These are phyloP conservation scores for Lepisosteus oculatus DNA, from an alignment of 2,113 vertebrate species.

Conservation along the genomic window DNA sequence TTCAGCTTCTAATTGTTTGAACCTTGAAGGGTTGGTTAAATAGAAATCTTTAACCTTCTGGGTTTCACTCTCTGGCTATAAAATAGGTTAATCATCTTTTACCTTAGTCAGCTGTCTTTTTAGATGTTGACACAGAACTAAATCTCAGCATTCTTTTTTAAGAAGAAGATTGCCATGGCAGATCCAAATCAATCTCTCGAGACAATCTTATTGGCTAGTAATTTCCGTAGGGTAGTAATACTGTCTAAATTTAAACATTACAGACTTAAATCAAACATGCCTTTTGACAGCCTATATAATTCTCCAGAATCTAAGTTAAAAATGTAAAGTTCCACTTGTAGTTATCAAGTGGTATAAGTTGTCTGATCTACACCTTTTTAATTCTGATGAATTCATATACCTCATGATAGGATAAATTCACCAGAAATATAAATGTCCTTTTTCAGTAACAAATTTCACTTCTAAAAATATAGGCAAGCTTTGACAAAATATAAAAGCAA, in stretches of 20 bases:
- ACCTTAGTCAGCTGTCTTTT: constrained; percentile 33
- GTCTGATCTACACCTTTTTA: too few species aligned
- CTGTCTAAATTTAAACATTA: constrained; percentile 38
- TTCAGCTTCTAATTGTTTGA: neutral
- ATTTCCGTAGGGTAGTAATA: constrained; percentile 36
- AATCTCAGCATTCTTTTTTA: constrained; percentile 46
- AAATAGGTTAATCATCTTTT: constrained; percentile 18
- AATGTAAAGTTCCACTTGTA: constrained; percentile 23
- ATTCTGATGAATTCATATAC: too few species aligned
- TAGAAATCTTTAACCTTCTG: constrained; percentile 9
- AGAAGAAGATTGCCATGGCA: constrained; percentile 37
- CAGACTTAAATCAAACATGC: constrained; percentile 47
- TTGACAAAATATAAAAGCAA: too few species aligned
- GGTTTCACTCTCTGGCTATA: neutral
- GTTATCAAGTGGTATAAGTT: neutral
- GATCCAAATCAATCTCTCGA: constrained; percentile 42
- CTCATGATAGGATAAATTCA: too few species aligned
- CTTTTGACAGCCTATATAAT: constrained; percentile 34
- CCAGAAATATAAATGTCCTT: too few species aligned
- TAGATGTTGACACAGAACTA: constrained; percentile 33
- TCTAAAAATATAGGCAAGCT: too few species aligned
- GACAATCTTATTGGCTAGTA: constrained; percentile 44
- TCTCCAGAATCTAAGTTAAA: constrained; percentile 20
- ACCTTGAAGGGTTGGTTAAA: constrained; percentile 4
- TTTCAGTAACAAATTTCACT: too few species aligned